These are phyloP conservation scores for Mythimna albipuncta DNA, from an alignment of 2,888 invertebrate species.

Conservation along the genomic window DNA sequence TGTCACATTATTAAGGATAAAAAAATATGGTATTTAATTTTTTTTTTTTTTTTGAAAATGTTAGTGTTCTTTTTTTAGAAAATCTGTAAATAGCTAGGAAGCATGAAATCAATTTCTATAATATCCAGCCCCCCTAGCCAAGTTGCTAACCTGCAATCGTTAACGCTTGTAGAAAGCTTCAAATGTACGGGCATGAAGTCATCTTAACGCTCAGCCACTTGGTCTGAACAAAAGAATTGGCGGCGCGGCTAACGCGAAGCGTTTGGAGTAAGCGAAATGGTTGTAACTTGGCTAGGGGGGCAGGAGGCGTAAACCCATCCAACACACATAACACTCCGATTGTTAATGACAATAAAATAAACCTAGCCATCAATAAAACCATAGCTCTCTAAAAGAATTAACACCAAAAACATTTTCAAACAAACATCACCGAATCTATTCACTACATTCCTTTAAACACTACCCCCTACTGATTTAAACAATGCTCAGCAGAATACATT, in stretches of 20 bases:
- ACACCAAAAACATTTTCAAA: slow-evolving; percentile 49
- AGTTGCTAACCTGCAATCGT: no score
- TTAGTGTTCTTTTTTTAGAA: no score
- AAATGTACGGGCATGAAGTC: no score
- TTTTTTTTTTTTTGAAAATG: no score
- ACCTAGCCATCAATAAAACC: slow-evolving; percentile 22
- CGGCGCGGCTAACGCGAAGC: no score
- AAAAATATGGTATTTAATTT: no score
- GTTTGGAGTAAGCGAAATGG: no score
- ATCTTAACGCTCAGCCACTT: no score
- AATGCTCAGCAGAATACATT: slow-evolving; percentile 50
- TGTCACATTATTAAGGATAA: no score
- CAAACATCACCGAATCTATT: slow-evolving; percentile 41
- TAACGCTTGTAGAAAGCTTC: no score
- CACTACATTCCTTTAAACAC: slow-evolving; percentile 29
- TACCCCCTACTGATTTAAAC: slow-evolving; percentile 51
- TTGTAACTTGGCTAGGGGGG: no score
- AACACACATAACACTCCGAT: not conserved
- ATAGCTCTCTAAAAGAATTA: slow-evolving; percentile 27
- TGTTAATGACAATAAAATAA: slow-evolving; percentile 7
- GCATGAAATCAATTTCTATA: not conserved
- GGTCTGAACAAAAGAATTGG: no score
- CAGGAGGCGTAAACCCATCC: not conserved
- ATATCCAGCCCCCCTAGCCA: not conserved
- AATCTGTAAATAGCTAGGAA: not conserved